Percentiles rank a stretch among this genome's conserved stretches.
These are phyloP conservation scores for Drosophila buzzatii DNA, from an alignment of 2,888 invertebrate genomes.

Conservation along the genomic window DNA sequence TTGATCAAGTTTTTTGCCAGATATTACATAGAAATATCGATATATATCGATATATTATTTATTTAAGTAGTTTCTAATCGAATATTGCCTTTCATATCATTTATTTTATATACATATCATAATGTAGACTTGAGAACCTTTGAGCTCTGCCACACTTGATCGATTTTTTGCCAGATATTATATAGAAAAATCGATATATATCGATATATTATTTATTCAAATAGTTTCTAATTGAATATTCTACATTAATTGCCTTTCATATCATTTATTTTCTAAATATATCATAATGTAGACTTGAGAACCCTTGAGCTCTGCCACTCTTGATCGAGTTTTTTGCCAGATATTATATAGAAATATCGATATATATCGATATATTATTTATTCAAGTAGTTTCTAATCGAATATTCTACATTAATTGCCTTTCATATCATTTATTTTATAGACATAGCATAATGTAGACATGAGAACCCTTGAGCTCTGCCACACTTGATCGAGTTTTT, in stretches of 20 bases:
- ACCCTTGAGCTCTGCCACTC: background rate
- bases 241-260: too few species aligned
- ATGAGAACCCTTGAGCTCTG: too few species aligned
- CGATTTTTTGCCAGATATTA: too few species aligned
- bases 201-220: background rate
- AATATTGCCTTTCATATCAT: too few species aligned
- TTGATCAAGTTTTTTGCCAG: background rate
- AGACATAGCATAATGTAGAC: too few species aligned
- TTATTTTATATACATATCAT: too few species aligned
- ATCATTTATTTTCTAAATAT: too few species aligned
- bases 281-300: too few species aligned
- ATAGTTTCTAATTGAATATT: background rate
- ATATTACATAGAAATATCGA: background rate
- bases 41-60: background rate
- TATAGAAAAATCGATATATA: background rate
- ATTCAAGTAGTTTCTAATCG: too few species aligned
- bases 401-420: too few species aligned
- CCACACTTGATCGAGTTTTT: background rate
- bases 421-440: too few species aligned
- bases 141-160: background rate
- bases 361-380: background rate
- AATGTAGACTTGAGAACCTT: too few species aligned
- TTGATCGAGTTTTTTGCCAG: background rate
- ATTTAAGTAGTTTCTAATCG: background rate
- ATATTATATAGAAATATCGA: background rate